Conservation (phyloP, 2,888 invertebrate genomes). For the Phalera bucephala region DNA sequence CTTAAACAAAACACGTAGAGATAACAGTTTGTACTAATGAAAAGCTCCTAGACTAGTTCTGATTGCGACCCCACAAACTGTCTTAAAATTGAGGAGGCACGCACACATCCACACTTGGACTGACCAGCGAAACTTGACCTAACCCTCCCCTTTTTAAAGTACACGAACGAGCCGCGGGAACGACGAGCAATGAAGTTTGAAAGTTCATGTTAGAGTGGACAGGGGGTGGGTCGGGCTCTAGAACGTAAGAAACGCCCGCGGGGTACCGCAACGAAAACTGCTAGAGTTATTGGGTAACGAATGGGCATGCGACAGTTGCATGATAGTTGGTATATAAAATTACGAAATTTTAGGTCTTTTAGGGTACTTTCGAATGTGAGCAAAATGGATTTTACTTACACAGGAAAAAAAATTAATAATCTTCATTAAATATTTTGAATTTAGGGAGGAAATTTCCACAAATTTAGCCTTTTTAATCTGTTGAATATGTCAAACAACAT, state of each 20-base stretch:
- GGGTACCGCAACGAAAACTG: slow-evolving; percentile 48
- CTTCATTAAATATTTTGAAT: too few species aligned
- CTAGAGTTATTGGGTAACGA: not conserved
- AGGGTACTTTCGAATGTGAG: too few species aligned
- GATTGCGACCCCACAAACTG: slow-evolving; percentile 79
- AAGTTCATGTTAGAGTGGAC: slow-evolving; percentile 55
- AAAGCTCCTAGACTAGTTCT: slow-evolving; percentile 72
- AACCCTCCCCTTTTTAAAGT: slow-evolving; percentile 30
- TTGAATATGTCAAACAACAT: too few species aligned
- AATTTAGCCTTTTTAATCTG: too few species aligned
- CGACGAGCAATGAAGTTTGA: slow-evolving; percentile 48
- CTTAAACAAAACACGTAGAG: slow-evolving; percentile 71
- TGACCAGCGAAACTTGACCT: slow-evolving; percentile 34
- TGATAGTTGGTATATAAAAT: slow-evolving; percentile 2
- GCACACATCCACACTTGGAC: slow-evolving; percentile 48
- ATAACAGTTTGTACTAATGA: slow-evolving; percentile 79
- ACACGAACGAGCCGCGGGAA: slow-evolving; percentile 23
- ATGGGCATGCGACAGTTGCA: slow-evolving; percentile 3
- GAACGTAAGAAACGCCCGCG: slow-evolving; percentile 73
- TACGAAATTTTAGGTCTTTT: too few species aligned
- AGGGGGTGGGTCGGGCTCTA: slow-evolving; percentile 40
- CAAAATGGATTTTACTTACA: too few species aligned
- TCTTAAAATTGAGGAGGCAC: slow-evolving; percentile 73
- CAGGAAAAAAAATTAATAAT: too few species aligned
- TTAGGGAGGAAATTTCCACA: too few species aligned